phyloP scores from a whole-genome alignment of 2,888 invertebrate genomes.

The Formica aserva region DNA sequence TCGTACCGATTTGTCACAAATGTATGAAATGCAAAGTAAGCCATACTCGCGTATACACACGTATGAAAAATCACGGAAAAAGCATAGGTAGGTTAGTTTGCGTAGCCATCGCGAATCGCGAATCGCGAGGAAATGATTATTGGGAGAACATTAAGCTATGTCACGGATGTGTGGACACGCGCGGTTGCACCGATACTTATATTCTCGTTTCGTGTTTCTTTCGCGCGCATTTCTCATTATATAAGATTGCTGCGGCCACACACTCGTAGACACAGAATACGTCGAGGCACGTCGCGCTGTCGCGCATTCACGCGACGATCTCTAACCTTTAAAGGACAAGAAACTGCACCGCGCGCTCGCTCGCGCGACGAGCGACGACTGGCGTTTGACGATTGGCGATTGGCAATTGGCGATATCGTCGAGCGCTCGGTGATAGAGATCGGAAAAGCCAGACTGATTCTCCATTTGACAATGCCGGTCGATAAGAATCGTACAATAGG shows the following conservation, averaged over 20 bases:
- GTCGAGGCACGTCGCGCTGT: conserved; percentile 24
- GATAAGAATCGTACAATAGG: not conserved
- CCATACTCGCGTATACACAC: not conserved
- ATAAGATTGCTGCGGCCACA: conserved; percentile 61
- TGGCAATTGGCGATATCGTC: not conserved
- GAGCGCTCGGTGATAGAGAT: not conserved
- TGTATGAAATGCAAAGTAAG: not conserved
- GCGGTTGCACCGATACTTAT: not conserved
- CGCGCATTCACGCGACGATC: conserved; percentile 61
- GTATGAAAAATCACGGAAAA: not conserved
- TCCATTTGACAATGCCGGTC: conserved; percentile 5
- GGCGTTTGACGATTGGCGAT: too few relatives aligned
- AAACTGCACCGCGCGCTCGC: conserved; percentile 53
- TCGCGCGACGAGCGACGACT: not conserved
- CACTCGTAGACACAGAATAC: not conserved
- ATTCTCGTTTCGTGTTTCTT: conserved; percentile 24
- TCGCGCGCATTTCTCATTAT: conserved; percentile 66
- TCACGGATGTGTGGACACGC: not conserved
- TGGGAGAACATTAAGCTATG: not conserved
- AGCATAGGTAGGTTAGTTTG: not conserved
- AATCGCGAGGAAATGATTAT: not conserved
- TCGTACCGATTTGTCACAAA: not conserved
- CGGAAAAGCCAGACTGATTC: not conserved
- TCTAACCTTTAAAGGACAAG: conserved; percentile 74
- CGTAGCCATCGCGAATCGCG: not conserved